Percentiles rank a stretch among this genome's conserved stretches.
Evolutionary conservation across 2,888 invertebrate species (phyloP).

Genomic region (Cryptops parisi): DNA sequence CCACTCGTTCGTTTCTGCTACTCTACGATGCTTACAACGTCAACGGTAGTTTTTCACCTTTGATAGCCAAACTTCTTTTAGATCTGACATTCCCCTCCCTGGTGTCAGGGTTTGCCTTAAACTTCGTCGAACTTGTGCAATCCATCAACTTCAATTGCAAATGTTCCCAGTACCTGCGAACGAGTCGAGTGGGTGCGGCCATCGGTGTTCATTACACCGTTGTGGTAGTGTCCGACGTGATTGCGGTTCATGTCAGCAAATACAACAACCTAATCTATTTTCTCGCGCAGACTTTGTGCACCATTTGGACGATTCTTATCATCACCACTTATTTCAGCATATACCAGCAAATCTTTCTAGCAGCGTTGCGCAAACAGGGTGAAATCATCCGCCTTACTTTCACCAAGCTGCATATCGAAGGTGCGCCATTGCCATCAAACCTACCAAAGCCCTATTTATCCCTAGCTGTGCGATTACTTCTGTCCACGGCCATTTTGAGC

Average conservation of each 20-base stretch:
- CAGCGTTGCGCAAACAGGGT: conserved; percentile 28
- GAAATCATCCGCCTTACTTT: conserved; percentile 24
- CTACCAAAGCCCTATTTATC: conserved; percentile 43
- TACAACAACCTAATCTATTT: background rate
- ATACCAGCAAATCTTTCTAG: conserved; percentile 27
- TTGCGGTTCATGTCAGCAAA: background rate
- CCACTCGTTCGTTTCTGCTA: background rate
- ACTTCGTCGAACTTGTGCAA: background rate
- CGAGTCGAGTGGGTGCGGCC: background rate
- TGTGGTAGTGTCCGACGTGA: background rate
- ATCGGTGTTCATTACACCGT: background rate
- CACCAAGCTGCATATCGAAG: conserved; percentile 26
- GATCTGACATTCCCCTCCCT: background rate
- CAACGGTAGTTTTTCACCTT: background rate
- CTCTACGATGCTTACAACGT: background rate
- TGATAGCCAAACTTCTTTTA: background rate
- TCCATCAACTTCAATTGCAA: background rate
- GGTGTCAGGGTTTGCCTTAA: background rate
- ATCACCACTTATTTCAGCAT: conserved; percentile 58
- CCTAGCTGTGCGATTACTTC: conserved; percentile 75
- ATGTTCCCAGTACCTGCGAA: background rate
- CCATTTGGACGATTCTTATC: conserved; percentile 59
- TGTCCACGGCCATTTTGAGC: conserved; percentile 71
- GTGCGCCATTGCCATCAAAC: conserved; percentile 23
- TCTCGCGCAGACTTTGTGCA: background rate